Base-by-base conservation (phyloP, 2,888 invertebrate genomes). In the Bhutanitis thaidina region DNA sequence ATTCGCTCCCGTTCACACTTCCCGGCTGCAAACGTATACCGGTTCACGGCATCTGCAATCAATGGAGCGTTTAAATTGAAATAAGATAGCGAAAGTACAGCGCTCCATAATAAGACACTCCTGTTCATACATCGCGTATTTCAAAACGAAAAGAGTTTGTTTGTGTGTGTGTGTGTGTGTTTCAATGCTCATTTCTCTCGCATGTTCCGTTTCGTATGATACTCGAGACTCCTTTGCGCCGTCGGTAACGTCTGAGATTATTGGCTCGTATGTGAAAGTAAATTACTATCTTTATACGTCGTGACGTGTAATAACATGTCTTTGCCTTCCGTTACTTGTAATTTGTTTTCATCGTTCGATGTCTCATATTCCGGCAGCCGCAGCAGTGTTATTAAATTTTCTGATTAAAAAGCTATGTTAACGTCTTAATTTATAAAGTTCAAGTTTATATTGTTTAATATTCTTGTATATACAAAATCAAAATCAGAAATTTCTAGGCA, bases 41-140 rank as follows among this genome's bases (percentile, higher is more conserved):
- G 75, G n/a, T 77, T 75, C 71, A 71, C 75, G 80, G 83, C 81
- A 82, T 86, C 86, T 87, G 86, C 83, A 88, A 82, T 85, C 87
- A 88, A 88, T 89, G 87, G 82, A 82, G 82, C 87, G 88, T 80
- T 81, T 74, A 85, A 88, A 87, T 88, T 88, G 86, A 83, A 87
- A 86, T 86, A 84, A 85, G 86, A 87, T 85, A 80, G 77, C 82
- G 71, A 68, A 81, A 80, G 77, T 79, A 77, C 71, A 77, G 67
- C 75, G 71, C 70, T 69, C 79, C 77, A 74, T 80, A 84, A 81
- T 78, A 80, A 77, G 76, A 67, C 68, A 61, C 65, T 67, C 54
- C 48, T 54, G 53, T 51, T 55, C 54, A 60, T 61, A 62, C 58
- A 55, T 55, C 44, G 57, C 54, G 43, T 36, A 27, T 53, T 43